phyloP scores from a whole-genome alignment of 2,113 vertebrate species.

The Lichenostomus cassidix region DNA sequence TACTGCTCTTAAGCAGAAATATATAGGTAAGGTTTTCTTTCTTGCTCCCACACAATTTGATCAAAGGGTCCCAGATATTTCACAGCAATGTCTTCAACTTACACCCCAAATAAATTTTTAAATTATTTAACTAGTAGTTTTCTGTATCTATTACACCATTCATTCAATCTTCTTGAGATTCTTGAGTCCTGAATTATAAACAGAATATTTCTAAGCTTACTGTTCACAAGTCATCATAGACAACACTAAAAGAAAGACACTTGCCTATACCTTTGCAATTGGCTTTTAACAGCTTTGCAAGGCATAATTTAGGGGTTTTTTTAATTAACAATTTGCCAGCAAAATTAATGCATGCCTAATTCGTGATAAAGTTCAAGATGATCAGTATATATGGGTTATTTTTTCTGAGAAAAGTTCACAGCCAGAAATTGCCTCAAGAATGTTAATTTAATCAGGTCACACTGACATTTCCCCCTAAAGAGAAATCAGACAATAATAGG shows the following conservation, averaged over 20 bases:
- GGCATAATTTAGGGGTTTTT: neutral
- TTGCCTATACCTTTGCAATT: neutral
- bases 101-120: neutral
- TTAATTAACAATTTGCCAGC: neutral
- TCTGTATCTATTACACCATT: neutral
- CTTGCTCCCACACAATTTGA: neutral
- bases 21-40: neutral
- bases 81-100: neutral
- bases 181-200: neutral
- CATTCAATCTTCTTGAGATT: neutral
- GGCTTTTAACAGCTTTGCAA: neutral
- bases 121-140: neutral
- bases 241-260: neutral
- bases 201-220: neutral
- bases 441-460: conserved; percentile 55
- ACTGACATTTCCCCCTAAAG: conserved; percentile 10
- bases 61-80: neutral
- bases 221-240: neutral
- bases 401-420: conserved; percentile 22
- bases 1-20: neutral
- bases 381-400: neutral
- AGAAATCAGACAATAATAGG: neutral
- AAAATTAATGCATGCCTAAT: neutral
- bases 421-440: conserved; percentile 3
- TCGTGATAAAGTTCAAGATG: conserved; percentile 7